These are phyloP conservation scores for Microhierax caerulescens DNA, from an alignment of 2,797 vertebrate species.

Conservation along the genomic window DNA sequence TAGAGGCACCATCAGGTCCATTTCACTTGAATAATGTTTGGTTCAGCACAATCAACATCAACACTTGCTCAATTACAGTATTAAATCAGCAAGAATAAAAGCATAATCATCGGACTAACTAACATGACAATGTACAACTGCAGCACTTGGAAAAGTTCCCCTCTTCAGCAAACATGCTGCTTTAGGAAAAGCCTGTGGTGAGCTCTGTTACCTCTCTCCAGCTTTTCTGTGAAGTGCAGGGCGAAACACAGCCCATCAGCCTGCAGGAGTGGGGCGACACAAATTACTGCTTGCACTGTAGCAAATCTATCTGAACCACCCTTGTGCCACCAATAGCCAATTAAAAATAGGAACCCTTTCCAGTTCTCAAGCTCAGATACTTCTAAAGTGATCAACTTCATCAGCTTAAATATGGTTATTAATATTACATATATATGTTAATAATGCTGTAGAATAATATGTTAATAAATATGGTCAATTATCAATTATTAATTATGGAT, in stretches of 20 bases:
- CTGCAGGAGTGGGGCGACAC: not conserved
- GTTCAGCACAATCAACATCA: not conserved
- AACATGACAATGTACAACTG: not conserved
- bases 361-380: not conserved
- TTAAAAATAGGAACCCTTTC: not conserved
- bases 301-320: not conserved
- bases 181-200: not conserved
- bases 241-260: not conserved
- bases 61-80: not conserved
- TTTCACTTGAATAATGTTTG: not conserved
- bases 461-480: no score
- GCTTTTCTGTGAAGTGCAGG: not conserved
- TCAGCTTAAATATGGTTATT: not conserved
- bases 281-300: not conserved
- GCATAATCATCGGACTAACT: not conserved
- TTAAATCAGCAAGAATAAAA: not conserved
- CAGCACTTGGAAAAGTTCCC: not conserved
- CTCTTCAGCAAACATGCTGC: not conserved
- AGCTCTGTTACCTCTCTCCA: not conserved
- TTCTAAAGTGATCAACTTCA: not conserved
- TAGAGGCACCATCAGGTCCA: no score
- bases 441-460: no score
- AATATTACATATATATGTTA: no score
- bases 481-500: not conserved
- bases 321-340: not conserved